Base-by-base conservation (phyloP, 2,113 vertebrate species). In the Cyprinus carpio region DNA sequence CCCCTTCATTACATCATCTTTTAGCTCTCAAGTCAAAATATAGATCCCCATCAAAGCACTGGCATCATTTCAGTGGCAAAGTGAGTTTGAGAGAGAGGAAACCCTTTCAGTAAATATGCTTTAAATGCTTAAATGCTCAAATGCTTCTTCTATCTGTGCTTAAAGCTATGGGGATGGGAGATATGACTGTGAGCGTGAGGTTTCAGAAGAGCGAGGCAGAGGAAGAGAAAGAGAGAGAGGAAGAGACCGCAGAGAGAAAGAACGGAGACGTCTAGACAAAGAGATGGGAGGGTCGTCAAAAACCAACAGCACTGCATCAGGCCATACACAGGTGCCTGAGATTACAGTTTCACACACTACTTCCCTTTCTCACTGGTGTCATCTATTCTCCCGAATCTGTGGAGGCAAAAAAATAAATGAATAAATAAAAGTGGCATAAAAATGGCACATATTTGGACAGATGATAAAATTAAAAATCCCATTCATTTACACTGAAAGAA, bases 201-300 rank as follows among this genome's bases (percentile, higher is more conserved):
- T 91, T 77, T 79, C 86, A 4, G 92, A 94, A 18, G 91, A 94
- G 83, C 91, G 94, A 75, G 93, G 93, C 10, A 90, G 94, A 90
- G 92, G 88, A 29, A 88, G 93, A 88, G 93, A 95, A 69, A 89
- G 93, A 89, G 93, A 95, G 76, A 89, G 95, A 83, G 94, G 93
- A 13, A 89, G 94, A 87, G 93, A 93, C 82, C 90, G 93, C 56
- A 75, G 84, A 79, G 87, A 89, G 34, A 83, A 85, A 85, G 86
- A 84, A 25, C 85, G 90, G 64, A 94, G 90, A 91, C 87, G 81
- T 65, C 84, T 84, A 13, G 90, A 93, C 75, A 89, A 87, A 54
- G 93, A 93, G 1, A 92, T 82, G 1, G 93, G 88, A 82, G 85
- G 65, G 5, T 84, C 83, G 6, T 92, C 92, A 69, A 89, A 82